Conservation (phyloP, 2,113 vertebrate genomes). For the Alexandromys fortis region DNA sequence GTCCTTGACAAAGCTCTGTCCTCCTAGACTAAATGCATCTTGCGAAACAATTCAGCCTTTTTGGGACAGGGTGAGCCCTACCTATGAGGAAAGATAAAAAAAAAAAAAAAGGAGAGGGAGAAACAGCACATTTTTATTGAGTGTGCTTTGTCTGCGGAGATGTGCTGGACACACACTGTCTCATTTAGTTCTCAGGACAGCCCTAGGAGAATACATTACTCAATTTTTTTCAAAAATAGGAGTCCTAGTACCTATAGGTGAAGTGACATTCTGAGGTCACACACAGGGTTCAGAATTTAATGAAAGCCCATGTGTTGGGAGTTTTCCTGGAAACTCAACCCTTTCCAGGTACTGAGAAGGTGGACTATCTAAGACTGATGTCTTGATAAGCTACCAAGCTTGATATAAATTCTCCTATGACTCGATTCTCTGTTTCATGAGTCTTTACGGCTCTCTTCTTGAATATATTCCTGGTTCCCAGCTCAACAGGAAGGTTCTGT, state of each 20-base stretch:
- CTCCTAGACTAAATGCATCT: neutral
- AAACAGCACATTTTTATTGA: neutral
- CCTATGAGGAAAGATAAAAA: neutral
- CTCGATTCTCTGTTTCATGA: neutral
- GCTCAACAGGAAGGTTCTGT: neutral
- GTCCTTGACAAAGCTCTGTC: neutral
- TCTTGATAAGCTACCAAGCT: neutral
- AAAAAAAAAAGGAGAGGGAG: neutral
- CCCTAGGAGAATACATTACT: neutral
- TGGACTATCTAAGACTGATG: neutral
- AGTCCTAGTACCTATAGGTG: neutral
- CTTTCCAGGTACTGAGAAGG: neutral
- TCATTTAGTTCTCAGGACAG: neutral
- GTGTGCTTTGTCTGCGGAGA: neutral
- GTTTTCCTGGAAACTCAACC: neutral
- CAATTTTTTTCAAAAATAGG: neutral
- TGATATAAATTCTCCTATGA: neutral
- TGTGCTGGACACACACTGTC: neutral
- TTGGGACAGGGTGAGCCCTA: neutral
- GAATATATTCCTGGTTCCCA: neutral
- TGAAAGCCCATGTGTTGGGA: neutral
- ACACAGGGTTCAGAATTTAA: neutral
- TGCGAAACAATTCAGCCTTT: neutral
- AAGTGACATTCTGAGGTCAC: neutral
- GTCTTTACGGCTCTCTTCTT: neutral